Evolutionary conservation across 2,113 vertebrate species (phyloP).

Genomic region (Nymphicus hollandicus): DNA sequence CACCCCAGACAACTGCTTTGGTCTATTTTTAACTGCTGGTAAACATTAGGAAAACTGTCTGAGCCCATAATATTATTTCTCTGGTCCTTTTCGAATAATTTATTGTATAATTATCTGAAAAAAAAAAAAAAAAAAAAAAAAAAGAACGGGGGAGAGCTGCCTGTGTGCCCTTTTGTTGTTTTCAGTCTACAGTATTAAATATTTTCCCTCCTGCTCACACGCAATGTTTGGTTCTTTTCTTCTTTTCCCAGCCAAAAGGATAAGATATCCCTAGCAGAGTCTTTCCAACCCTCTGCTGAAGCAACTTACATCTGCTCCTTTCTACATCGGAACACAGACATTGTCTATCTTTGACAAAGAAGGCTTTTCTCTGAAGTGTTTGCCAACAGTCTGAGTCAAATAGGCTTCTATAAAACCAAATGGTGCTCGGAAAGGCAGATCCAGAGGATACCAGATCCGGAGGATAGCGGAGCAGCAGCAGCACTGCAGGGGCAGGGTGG

Average conservation of each 20-base stretch:
- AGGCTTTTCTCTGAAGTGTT: neutral
- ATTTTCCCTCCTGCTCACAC: neutral
- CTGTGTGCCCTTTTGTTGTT: neutral
- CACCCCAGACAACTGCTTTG: neutral
- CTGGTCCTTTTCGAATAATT: neutral
- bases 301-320: neutral
- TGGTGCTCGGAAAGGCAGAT: accelerated
- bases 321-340: neutral
- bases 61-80: neutral
- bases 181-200: neutral
- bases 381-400: neutral
- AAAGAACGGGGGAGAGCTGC: neutral
- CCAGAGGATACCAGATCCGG: accelerated
- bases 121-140: conserved; percentile 3
- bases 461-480: neutral
- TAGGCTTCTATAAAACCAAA: neutral
- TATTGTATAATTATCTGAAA: neutral
- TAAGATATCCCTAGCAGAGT: neutral
- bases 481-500: neutral
- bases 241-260: neutral
- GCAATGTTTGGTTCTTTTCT: neutral
- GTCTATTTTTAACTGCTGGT: conserved; percentile 39
- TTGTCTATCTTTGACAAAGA: neutral
- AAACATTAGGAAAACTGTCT: neutral
- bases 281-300: neutral